Base-by-base conservation (phyloP, 2,888 invertebrate genomes). In the Glaucopsyche alexis region DNA sequence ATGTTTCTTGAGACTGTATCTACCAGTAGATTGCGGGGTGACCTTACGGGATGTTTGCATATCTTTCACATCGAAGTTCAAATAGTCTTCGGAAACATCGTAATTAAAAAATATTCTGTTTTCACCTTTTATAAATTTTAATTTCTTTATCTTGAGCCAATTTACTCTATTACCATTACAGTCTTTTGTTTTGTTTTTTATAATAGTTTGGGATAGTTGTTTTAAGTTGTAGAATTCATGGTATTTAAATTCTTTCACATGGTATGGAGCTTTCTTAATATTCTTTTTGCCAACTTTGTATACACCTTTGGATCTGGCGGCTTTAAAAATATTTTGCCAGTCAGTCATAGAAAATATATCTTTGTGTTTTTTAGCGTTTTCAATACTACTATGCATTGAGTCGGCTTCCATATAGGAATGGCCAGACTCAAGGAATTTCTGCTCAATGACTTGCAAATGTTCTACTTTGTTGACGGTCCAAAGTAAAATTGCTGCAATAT, bases 311-410 rank as follows among this genome's bases (percentile, higher is more conserved):
- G 9, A 11, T 52, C 52, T 52, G 14, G n/a, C 40, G 5, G n/a
- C 71, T 71, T 75, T 74, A 40, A 74, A 77, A 71, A 75, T 74
- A 77, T n/a, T n/a, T n/a, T n/a, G n/a, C n/a, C n/a, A n/a, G n/a
- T n/a, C n/a, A n/a, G n/a, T n/a, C n/a, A n/a, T 77, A 38, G 67
- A 76, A 71, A 47, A 77, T 38, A 75, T 49, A 47, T 71, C 67
- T 47, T 2, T 13, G 60, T 75, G 72, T 72, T 70, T 76, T 65
- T 74, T 75, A n/a, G 74, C 74, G 9, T 70, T 67, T 50, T 75
- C 76, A 42, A 76, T 76, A 4, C 70, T 50, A 64, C 74, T 75
- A 55, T 76, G 76, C 74, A 75, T 76, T 13, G 52, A 67, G 69
- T 76, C 76, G 8, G 65, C 75, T 47, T 76, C 76, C 76, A 75